These are phyloP conservation scores for Dendrocincla fuliginosa DNA, from an alignment of 2,797 vertebrate species.

Conservation along the genomic window DNA sequence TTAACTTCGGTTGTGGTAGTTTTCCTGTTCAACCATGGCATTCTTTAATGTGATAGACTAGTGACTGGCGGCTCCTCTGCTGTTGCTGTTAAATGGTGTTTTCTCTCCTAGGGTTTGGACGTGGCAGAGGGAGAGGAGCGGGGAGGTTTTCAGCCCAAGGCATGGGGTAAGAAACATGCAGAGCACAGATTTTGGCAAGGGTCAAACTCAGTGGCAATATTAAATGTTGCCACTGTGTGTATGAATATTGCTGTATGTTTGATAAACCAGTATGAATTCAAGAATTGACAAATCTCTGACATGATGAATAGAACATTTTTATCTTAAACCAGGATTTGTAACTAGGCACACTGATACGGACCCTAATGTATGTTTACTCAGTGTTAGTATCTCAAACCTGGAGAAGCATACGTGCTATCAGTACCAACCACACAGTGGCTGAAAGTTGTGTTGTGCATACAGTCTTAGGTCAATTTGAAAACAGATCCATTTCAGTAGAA, in stretches of 20 bases:
- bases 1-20: not conserved
- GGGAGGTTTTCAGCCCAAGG: conserved; percentile 93
- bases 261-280: not conserved
- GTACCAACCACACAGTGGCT: not conserved
- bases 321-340: not conserved
- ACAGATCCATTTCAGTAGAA: not conserved
- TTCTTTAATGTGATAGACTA: not conserved
- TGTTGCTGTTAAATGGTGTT: conserved; percentile 52
- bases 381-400: not conserved
- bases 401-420: not conserved
- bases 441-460: not conserved
- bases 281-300: not conserved
- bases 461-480: not conserved
- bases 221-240: not conserved
- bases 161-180: conserved; percentile 87
- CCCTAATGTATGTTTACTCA: not conserved
- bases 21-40: not conserved
- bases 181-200: conserved; percentile 30
- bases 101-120: conserved; percentile 84
- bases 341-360: not conserved
- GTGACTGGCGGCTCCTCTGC: not conserved
- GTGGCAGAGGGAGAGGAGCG: conserved; percentile 87
- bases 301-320: not conserved
- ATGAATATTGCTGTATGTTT: not conserved
- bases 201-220: not conserved